Evolutionary conservation across 1,140 invertebrate genomes (phyloP).

Genomic region (Campoletis sonorensis): DNA sequence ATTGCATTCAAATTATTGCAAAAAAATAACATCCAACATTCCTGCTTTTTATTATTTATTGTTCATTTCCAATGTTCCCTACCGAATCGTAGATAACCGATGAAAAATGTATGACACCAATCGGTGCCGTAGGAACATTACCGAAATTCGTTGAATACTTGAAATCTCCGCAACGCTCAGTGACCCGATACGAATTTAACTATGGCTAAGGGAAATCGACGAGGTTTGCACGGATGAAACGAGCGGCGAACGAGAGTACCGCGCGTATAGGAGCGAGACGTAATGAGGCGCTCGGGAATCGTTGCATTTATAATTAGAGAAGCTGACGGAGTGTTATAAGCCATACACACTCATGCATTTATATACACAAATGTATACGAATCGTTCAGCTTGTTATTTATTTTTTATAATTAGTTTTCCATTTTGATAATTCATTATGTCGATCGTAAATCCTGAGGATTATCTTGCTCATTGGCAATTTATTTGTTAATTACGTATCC

Average conservation of each 20-base stretch:
- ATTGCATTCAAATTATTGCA: no score
- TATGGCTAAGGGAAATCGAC: constrained; percentile 18
- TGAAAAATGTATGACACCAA: background rate
- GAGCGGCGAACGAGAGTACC: background rate
- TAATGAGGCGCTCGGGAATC: constrained; percentile 41
- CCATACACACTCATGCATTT: background rate
- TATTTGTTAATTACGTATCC: constrained; percentile 1
- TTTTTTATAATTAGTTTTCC: constrained; percentile 40
- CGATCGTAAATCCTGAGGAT: background rate
- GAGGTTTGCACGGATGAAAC: constrained; percentile 18
- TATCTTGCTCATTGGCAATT: background rate
- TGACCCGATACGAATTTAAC: constrained; percentile 28
- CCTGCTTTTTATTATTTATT: background rate
- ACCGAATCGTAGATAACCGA: background rate
- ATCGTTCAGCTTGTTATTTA: constrained; percentile 37
- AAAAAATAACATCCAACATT: background rate
- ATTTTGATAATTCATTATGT: constrained; percentile 1
- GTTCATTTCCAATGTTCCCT: background rate
- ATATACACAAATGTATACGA: background rate
- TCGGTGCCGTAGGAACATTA: background rate
- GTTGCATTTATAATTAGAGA: constrained; percentile 44
- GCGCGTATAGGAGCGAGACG: constrained; percentile 24
- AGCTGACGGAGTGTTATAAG: constrained; percentile 5
- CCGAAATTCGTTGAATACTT: constrained; percentile 4
- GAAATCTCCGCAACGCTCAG: constrained; percentile 9